These are phyloP conservation scores for Sinopyrophorus schimmeli DNA, from an alignment of 2,888 invertebrate genomes.

Conservation along the genomic window DNA sequence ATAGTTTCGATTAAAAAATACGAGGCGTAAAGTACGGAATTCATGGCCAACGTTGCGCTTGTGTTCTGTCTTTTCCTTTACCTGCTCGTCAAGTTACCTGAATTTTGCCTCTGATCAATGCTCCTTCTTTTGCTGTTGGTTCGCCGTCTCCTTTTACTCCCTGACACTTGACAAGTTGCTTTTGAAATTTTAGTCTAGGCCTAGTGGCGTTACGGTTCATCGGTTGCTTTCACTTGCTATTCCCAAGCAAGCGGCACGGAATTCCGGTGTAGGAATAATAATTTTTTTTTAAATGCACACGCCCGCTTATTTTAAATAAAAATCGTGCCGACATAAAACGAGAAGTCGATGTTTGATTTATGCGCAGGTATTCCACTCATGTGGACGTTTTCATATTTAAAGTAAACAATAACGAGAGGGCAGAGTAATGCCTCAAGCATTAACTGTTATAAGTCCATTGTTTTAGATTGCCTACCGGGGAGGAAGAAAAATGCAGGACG, in stretches of 20 bases:
- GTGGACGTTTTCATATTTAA: too few species aligned
- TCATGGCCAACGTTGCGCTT: constrained; percentile 18
- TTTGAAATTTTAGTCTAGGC: constrained; percentile 54
- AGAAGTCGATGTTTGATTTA: too few species aligned
- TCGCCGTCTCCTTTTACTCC: constrained; percentile 45
- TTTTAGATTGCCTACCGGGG: too few species aligned
- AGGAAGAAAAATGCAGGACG: too few species aligned
- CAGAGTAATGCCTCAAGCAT: too few species aligned
- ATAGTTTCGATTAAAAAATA: constrained; percentile 22
- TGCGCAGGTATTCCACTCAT: too few species aligned
- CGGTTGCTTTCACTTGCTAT: constrained; percentile 39
- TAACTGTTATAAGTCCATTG: too few species aligned
- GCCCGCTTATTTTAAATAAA: too few species aligned
- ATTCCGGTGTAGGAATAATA: constrained; percentile 1
- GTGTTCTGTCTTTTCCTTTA: constrained; percentile 23
- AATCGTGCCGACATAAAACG: too few species aligned
- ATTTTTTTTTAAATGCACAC: too few species aligned
- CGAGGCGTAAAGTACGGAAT: constrained; percentile 16
- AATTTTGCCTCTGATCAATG: constrained; percentile 44
- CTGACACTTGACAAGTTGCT: constrained; percentile 57
- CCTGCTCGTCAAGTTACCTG: constrained; percentile 46
- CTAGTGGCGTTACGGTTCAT: constrained; percentile 41
- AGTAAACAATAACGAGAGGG: too few species aligned
- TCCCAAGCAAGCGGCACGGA: constrained; percentile 12
- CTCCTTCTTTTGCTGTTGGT: constrained; percentile 37